These are phyloP conservation scores for Trichoplusia ni DNA, from an alignment of 1,140 invertebrate genomes.

Conservation along the genomic window DNA sequence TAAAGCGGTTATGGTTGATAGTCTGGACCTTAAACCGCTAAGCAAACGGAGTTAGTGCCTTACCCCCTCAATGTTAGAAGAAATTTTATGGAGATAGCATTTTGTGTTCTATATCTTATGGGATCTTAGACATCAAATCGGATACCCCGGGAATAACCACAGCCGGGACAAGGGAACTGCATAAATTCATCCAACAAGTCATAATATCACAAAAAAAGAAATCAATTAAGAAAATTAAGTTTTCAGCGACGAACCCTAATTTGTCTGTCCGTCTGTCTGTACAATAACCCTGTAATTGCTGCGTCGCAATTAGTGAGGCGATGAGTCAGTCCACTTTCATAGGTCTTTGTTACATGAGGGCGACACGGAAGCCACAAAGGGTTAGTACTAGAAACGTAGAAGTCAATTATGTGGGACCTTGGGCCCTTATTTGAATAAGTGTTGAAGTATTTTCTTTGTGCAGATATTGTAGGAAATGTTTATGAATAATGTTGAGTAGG, in stretches of 20 bases:
- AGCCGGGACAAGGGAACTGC: too few species aligned
- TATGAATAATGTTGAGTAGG: not conserved
- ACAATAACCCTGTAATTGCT: slow-evolving; percentile 59
- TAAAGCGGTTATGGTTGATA: too few species aligned
- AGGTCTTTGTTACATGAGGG: slow-evolving; percentile 49
- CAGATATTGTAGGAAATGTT: not conserved
- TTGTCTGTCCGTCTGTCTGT: slow-evolving; percentile 42
- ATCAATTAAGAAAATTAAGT: slow-evolving; percentile 8
- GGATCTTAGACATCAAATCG: too few species aligned
- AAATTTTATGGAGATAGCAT: too few species aligned
- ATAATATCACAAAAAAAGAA: not conserved
- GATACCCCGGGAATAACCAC: too few species aligned
- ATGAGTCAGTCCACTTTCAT: slow-evolving; percentile 52
- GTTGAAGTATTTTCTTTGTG: slow-evolving; percentile 10
- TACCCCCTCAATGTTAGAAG: too few species aligned
- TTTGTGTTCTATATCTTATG: too few species aligned
- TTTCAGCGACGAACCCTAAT: slow-evolving; percentile 40
- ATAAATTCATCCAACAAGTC: not conserved
- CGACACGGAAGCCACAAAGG: slow-evolving; percentile 16
- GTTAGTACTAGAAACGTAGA: slow-evolving; percentile 26
- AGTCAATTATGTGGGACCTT: slow-evolving; percentile 21
- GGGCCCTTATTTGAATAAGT: slow-evolving; percentile 25
- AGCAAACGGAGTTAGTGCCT: too few species aligned
- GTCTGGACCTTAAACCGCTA: too few species aligned
- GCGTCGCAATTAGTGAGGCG: slow-evolving; percentile 52